These are phyloP conservation scores for Xenus cinereus DNA, from an alignment of 2,113 vertebrate genomes.

Conservation along the genomic window DNA sequence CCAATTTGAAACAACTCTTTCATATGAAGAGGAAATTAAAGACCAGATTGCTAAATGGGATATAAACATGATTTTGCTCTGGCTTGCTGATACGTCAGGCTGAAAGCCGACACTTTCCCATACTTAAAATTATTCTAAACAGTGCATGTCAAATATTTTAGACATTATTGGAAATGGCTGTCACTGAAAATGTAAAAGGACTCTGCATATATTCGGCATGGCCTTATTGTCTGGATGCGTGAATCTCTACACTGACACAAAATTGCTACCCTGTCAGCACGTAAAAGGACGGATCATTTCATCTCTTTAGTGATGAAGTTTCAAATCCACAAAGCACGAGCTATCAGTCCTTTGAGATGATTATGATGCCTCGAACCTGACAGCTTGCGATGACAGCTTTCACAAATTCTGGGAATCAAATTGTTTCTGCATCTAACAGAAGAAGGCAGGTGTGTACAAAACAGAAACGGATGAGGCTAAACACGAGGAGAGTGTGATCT, in stretches of 20 bases:
- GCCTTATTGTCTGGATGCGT: constrained; percentile 60
- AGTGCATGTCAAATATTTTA: constrained; percentile 65
- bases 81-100: constrained; percentile 6
- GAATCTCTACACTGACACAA: constrained; percentile 65
- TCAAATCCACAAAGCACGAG: constrained; percentile 65
- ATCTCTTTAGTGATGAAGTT: constrained; percentile 73
- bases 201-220: neutral
- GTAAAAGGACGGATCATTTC: constrained; percentile 71
- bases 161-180: constrained; percentile 55
- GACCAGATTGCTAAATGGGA: constrained; percentile 42
- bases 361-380: constrained; percentile 58
- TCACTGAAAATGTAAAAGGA: constrained; percentile 50
- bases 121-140: constrained; percentile 69
- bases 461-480: constrained; percentile 53
- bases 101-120: constrained; percentile 18
- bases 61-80: constrained; percentile 44
- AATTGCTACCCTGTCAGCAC: constrained; percentile 74
- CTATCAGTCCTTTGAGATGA: constrained; percentile 70
- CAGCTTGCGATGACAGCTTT: constrained; percentile 69
- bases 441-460: constrained; percentile 56
- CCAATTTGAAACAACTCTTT: constrained; percentile 33
- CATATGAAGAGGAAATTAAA: constrained; percentile 26
- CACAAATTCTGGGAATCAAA: constrained; percentile 61
- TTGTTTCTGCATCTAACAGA: constrained; percentile 30
- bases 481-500: constrained; percentile 50